Evolutionary conservation across 2,888 invertebrate species (phyloP), one percentile per base, ranked within the genome.

Genomic region (Spicauda simplicius): DNA sequence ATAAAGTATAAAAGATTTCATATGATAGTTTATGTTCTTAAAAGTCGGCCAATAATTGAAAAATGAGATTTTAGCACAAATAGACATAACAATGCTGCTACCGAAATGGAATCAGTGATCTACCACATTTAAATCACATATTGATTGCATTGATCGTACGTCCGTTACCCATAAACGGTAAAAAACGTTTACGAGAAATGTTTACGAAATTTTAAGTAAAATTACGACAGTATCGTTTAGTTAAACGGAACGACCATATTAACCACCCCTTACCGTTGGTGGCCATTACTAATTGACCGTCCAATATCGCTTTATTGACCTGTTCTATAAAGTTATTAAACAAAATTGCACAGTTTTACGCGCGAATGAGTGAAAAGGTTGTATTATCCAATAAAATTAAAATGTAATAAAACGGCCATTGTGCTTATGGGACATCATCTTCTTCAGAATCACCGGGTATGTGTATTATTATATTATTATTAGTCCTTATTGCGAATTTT

Each of bases 361-460:
- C 59, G 41, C 54, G 66, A 69, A 66, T 55, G 57, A 59, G 58
- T 37, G 64, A 66, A 66, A 66, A 59, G 48, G 52, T 25, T 55
- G 75, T 77, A 83, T 85, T 84, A 84, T 81, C 84, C 85, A 85
- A 89, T 90, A 86, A 87, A 88, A 89, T 90, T 90, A 89, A 88
- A 88, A 87, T 79, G 81, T 80, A 80, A 83, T 90, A 84, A 88
- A 86, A 77, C 73, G 30, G 73, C 71, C 74, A 81, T 80, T 80
- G 80, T 80, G 76, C 74, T 74, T 75, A 73, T 76, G 76, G 76
- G 74, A 33, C 19, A 45, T n/a, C 53, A 53, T 80, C 74, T 82
- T 81, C 77, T 70, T n/a, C 76, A 75, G 77, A 85, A 86, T 85
- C 85, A 81, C 76, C 68, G 82, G 81, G 80, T 82, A 81, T 83